Evolutionary conservation across 2,113 vertebrate species (phyloP), one percentile per base, ranked within the genome.

Genomic region (Corythoichthys haematopterus): DNA sequence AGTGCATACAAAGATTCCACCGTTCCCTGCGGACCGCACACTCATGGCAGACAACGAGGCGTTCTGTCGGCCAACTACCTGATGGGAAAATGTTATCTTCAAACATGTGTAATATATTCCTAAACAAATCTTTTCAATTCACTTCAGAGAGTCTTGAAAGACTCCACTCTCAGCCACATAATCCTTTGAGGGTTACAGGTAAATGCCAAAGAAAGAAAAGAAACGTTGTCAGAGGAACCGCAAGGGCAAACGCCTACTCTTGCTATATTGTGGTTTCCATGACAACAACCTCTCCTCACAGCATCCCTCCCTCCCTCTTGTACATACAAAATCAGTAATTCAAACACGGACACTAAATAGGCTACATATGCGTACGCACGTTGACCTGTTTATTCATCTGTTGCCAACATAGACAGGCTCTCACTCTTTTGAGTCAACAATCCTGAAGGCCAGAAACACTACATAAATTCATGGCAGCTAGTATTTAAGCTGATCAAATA

Each of bases 301-400:
- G 67, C 71, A 76, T 16, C 71, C 68, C 72, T 2, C 62, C 70
- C 74, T 9, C 71, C 67, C 70, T 70, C 43, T 75, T 76, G 80
- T 75, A 89, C 89, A 85, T 86, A 88, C 75, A 87, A 87, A 88
- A 89, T 90, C 87, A 87, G 87, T 89, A 90, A 90, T 91, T 88
- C 90, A 88, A 82, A 88, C 80, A 79, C 78, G 86, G 80, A 87
- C 75, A 77, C 75, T 71, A 76, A 82, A 66, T 4, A 76, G 2
- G 72, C 87, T 80, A 84, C 65, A 52, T 72, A 85, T 85, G 83
- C 77, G 11, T 68, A 63, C 28, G 1, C 82, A 86, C 79, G 71
- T 74, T 75, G 37, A 28, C 70, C 66, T 40, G 20, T 35, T 71
- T 65, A 69, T 47, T 65, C 64, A 68, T 60, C 58, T 63, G 28